Percentiles rank a stretch among this genome's conserved stretches.
Evolutionary conservation across 2,113 vertebrate species (phyloP).

Genomic region (Lophius piscatorius): DNA sequence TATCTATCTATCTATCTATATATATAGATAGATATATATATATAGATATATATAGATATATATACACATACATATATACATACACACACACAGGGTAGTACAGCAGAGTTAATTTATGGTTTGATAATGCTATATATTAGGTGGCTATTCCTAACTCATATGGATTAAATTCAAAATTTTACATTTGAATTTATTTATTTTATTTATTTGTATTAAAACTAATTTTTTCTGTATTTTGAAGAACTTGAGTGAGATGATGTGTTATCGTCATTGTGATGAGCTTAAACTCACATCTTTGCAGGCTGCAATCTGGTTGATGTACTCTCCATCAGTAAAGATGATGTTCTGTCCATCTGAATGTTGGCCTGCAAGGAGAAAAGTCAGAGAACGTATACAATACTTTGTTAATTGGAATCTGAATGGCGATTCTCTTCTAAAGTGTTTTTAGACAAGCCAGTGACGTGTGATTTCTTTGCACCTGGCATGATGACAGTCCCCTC

Average conservation of each 20-base stretch:
- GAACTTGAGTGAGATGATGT: background rate
- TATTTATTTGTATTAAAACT: no score
- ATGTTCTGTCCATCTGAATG: slow-evolving; percentile 96
- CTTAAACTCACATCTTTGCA: slow-evolving; percentile 91
- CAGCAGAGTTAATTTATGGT: no score
- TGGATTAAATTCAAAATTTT: no score
- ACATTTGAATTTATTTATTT: no score
- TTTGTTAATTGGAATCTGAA: background rate
- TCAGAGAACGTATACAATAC: background rate
- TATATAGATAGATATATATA: no score
- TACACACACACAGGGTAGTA: no score
- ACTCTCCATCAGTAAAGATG: slow-evolving; percentile 97
- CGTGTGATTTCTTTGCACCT: slow-evolving; percentile 77
- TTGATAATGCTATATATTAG: no score
- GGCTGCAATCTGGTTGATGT: slow-evolving; percentile 98
- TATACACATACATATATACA: no score
- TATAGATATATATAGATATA: no score
- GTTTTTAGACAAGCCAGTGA: background rate
- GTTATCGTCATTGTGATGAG: background rate
- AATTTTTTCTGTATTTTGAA: background rate
- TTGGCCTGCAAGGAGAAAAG: slow-evolving; percentile 81
- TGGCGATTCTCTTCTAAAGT: background rate
- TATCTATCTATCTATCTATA: no score
- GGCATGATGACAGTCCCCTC: slow-evolving; percentile 93
- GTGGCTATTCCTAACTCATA: no score